Conservation (phyloP, 2,113 vertebrate species). For the Lampris incognitus region DNA sequence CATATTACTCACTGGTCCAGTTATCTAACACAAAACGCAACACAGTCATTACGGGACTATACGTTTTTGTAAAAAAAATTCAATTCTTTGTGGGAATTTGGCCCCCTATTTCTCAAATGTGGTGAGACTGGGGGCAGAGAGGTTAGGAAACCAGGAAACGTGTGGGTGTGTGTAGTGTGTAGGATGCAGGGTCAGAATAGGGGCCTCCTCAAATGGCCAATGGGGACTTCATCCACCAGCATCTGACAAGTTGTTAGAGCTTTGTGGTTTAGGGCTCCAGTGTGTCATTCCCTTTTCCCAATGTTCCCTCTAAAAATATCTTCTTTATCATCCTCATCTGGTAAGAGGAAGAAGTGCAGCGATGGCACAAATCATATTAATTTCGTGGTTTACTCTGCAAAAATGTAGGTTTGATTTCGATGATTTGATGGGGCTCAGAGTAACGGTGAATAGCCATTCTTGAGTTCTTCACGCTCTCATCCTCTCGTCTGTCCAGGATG, state of each 20-base stretch:
- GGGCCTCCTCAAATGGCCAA: conserved; percentile 13
- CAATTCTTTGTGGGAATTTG: too few relatives aligned
- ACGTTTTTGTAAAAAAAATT: background rate
- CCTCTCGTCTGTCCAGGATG: background rate
- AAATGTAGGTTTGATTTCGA: background rate
- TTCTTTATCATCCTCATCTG: conserved; percentile 5
- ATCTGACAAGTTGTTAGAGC: conserved; percentile 43
- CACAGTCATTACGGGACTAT: background rate
- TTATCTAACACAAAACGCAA: conserved; percentile 1
- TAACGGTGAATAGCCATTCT: background rate
- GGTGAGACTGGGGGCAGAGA: too few relatives aligned
- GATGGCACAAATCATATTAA: background rate
- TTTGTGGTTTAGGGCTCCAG: conserved; percentile 42
- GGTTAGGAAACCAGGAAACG: background rate
- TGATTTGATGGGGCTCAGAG: background rate
- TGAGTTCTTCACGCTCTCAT: background rate
- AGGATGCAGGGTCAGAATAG: conserved; percentile 6
- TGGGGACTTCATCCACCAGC: conserved; percentile 42
- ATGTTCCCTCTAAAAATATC: conserved; percentile 52
- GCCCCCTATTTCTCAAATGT: background rate
- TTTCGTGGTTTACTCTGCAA: too few relatives aligned
- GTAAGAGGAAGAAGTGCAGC: conserved; percentile 10
- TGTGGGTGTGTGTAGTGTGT: background rate
- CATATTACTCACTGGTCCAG: background rate
- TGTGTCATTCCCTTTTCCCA: conserved; percentile 42